Base-by-base conservation (phyloP, 2,888 invertebrate species). In the Dexiosoma caninum region DNA sequence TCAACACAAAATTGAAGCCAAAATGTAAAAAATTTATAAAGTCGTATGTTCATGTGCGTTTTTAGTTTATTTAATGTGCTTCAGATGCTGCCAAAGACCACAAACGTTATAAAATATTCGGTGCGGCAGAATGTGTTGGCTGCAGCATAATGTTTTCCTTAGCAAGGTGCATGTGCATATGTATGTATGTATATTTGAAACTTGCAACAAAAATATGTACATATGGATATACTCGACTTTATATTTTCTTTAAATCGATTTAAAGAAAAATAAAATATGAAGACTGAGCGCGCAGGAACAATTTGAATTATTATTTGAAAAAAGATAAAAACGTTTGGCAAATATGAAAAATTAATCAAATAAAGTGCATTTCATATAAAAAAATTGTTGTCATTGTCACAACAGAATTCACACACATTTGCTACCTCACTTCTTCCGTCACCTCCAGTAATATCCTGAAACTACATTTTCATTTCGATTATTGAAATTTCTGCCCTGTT, bases 271-370 rank as follows among this genome's bases (percentile, higher is more conserved):
- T 37, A 9, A 21, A 32, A 3, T 6, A 8, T 32, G n/a, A 16
- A n/a, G 51, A n/a, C n/a, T n/a, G n/a, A 23, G 30, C 1, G 3
- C 12, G n/a, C 32, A 19, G 30, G 30, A 49, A 21, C 55, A 67
- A 51, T 59, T 42, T 59, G 57, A 53, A 55, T 75, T 53, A 40
- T 35, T 72, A 30, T 67, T 69, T 77, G 62, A 64, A 78, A 70
- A n/a, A n/a, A n/a, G n/a, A n/a, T n/a, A n/a, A n/a, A 77, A 67
- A 59, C 49, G 7, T 64, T 83, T 82, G 82, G 74, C 74, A 83
- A 83, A 83, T 81, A 79, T 72, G 78, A 81, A 70, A 83, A 84
- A 81, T 83, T 84, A 84, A 83, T 84, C 84, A 84, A 84, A 78
- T 71, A 83, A 83, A 84, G 84, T 84, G 83, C 80, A 82, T 76